phyloP scores from a whole-genome alignment of 1,140 invertebrate species.

The Paracyclopina nana region DNA sequence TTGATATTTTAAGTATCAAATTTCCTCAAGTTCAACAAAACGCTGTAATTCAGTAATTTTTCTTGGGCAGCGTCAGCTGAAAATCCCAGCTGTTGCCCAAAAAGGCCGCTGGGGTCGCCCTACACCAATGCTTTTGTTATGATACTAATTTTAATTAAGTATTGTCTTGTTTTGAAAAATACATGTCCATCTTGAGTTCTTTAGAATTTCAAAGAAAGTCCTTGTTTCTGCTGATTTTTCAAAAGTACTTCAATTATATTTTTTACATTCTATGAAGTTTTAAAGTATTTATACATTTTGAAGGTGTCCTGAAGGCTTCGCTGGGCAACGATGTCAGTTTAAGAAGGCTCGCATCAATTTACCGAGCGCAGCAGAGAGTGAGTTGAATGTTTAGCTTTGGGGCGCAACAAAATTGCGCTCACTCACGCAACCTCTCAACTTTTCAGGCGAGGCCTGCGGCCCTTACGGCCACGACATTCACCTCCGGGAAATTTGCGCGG shows the following conservation, averaged over 20 bases:
- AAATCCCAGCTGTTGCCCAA: not conserved
- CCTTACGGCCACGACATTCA: constrained; percentile 14
- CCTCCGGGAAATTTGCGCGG: constrained; percentile 7
- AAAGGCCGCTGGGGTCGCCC: not conserved
- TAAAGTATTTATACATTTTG: not conserved
- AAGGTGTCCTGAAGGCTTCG: not conserved
- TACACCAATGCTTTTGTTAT: not conserved
- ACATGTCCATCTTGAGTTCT: not conserved
- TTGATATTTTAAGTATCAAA: not conserved
- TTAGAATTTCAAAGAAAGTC: not conserved
- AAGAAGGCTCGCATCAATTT: not conserved
- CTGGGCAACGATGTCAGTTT: not conserved
- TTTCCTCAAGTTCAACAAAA: not conserved
- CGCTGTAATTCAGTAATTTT: not conserved
- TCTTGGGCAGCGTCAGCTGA: not conserved
- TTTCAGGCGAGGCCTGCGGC: constrained; percentile 8
- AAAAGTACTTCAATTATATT: not conserved
- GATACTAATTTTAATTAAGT: not conserved
- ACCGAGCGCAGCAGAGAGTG: not conserved
- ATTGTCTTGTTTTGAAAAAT: not conserved
- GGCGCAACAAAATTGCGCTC: not conserved
- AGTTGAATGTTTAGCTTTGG: not conserved
- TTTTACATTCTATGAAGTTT: not conserved
- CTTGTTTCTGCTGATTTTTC: not conserved
- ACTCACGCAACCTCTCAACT: not conserved